Base-by-base conservation (phyloP, 2,888 invertebrate genomes). In the Brachyptera risi region DNA sequence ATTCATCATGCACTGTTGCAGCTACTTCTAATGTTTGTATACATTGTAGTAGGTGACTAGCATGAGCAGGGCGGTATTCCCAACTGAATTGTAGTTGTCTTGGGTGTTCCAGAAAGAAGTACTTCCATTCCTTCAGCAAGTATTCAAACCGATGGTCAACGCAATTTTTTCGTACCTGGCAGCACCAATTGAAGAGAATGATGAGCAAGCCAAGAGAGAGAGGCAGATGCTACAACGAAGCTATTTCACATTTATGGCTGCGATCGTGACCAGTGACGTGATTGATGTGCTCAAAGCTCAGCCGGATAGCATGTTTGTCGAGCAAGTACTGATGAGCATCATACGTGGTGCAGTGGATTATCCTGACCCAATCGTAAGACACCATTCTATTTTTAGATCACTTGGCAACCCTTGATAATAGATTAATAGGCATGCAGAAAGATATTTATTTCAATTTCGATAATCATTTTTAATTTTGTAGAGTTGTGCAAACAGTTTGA, bases 331-430 rank as follows among this genome's bases (percentile, higher is more conserved):
- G 64, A 68, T 75, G 61, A 77, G 78, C 3, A 69, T 80, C 27
- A 75, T 79, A 40, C 78, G 78, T 65, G 80, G 79, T 11, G 77
- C 78, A 24, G 76, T 77, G 5, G 76, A 79, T 47, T 73, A 75
- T 63, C 75, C 77, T 7, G 80, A 80, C 69, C 78, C 79, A 19
- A 72, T 73, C 68, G 75, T 75, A 70, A 70, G 70, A 49, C 26
- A n/a, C 1, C 11, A 40, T 5, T 40, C 4, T 15, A 9, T 5
- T 40, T 5, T 40, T 40, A 9, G 13, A 4, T n/a, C 13, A 40
- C n/a, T n/a, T n/a, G n/a, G n/a, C n/a, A n/a, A n/a, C n/a, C n/a
- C n/a, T n/a, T n/a, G n/a, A n/a, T n/a, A n/a, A n/a, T n/a, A n/a
- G n/a, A n/a, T n/a, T n/a, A n/a, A n/a, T n/a, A n/a, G n/a, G n/a